Evolutionary conservation across 2,888 invertebrate species (phyloP), one percentile per base, ranked within the genome.

Genomic region (Diploptera punctata): DNA sequence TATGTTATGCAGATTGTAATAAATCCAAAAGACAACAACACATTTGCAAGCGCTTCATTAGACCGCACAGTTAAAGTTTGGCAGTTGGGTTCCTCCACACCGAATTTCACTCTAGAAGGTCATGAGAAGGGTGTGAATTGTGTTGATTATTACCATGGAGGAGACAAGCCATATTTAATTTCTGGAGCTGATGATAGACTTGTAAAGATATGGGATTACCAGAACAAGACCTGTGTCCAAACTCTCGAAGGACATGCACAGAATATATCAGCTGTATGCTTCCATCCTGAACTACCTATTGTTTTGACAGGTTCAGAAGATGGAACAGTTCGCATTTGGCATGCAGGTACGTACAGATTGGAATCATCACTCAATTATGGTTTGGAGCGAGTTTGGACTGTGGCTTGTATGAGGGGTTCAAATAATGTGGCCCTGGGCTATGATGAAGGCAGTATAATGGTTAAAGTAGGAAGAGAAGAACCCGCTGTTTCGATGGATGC

Each of bases 1-100:
- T 99, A 99, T 81, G 98, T 99, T 1, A 99, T 99, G 99, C 99
- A 99, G 84, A 94, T 99, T 78, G 98, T 98, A 0, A 94, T 99
- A 80, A 99, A 99, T 84, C 99, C 99, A 0, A 99, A 99, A 83
- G 99, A 99, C 82, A 99, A 99, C 84, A 99, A 99, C 83, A 99
- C 99, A 47, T 99, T 99, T 84, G 99, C 99, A 16, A 98, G 97
- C 79, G 99, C 98, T n/a, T 99, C 99, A 52, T 87, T 99, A 49
- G 99, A 99, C 84, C 90, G 97, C 76, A 98, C 98, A 0, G 92
- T 99, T 26, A 99, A 99, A 88, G 94, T 98, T 1, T 99, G 99
- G 99, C 99, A 99, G 81, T 87, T 99, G 61, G 99, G 99, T 1
- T 98, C 98, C 0, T 92, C 94, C n/a, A 92, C 93, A 18, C 96